phyloP scores from a whole-genome alignment of 2,888 invertebrate species.

The Cremastobaeus sp. region DNA sequence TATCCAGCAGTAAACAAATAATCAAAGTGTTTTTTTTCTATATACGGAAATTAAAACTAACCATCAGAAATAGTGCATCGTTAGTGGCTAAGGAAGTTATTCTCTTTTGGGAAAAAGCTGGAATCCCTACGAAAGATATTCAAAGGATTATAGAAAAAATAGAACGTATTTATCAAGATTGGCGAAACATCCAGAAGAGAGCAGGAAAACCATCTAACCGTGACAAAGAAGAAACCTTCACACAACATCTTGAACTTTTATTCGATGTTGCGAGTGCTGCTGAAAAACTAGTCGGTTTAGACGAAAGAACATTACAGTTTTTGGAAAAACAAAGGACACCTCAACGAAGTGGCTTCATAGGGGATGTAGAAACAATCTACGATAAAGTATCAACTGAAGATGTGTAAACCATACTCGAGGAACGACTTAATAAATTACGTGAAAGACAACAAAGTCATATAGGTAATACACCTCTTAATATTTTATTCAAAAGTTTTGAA shows the following conservation, averaged over 20 bases:
- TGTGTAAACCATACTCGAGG: not conserved
- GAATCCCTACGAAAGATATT: not conserved
- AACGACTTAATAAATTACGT: not conserved
- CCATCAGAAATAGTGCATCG: not conserved
- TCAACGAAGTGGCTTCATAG: constrained; percentile 3
- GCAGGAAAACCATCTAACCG: constrained; percentile 1
- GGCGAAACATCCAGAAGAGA: not conserved
- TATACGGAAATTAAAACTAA: not conserved
- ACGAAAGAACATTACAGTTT: not conserved
- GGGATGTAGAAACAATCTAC: not conserved
- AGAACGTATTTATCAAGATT: not conserved
- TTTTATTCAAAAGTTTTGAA: not conserved
- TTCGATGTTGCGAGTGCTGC: not conserved
- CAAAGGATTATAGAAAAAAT: not conserved
- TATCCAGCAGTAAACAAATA: constrained; percentile 9
- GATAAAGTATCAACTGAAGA: constrained; percentile 1
- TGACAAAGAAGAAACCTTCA: not conserved
- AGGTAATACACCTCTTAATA: not conserved
- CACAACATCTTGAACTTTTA: not conserved
- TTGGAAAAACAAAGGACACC: not conserved
- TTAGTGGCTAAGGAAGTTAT: not conserved
- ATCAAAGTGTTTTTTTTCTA: not conserved
- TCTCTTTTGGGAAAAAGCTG: constrained; percentile 10
- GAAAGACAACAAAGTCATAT: constrained; percentile 4
- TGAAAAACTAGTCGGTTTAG: not conserved